Evolutionary conservation across 1,140 invertebrate genomes (phyloP).

Genomic region (Druon quercuslanigerum): DNA sequence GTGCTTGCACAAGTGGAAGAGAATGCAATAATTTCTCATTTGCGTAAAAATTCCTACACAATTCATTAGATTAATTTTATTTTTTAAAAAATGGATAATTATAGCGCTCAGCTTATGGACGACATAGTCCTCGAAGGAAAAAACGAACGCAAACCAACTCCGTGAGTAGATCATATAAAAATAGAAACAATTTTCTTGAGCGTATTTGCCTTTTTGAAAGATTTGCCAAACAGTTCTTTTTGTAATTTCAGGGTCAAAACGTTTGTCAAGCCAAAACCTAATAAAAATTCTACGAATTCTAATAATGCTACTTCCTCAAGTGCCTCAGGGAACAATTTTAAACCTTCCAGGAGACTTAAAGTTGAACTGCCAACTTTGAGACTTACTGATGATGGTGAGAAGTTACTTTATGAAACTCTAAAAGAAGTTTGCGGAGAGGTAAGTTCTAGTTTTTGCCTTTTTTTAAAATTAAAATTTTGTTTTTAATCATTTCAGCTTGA

Average conservation of each 20-base stretch:
- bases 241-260: slow-evolving; percentile 7
- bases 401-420: slow-evolving; percentile 82
- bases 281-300: slow-evolving; percentile 28
- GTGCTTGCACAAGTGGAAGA: neutral
- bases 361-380: slow-evolving; percentile 83
- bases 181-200: neutral
- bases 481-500: too few species aligned
- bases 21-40: neutral
- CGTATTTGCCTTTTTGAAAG: neutral
- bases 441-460: slow-evolving; percentile 43
- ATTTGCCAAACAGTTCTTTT: slow-evolving; percentile 23
- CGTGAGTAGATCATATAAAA: slow-evolving; percentile 36
- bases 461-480: slow-evolving; percentile 6
- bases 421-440: slow-evolving; percentile 82
- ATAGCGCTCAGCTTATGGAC: slow-evolving; percentile 57
- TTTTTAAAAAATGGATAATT: slow-evolving; percentile 51
- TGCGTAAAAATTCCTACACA: neutral
- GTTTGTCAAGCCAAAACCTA: slow-evolving; percentile 35
- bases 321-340: slow-evolving; percentile 56
- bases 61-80: neutral
- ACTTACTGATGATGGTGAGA: slow-evolving; percentile 80
- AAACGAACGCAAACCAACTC: slow-evolving; percentile 35
- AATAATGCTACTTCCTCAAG: slow-evolving; percentile 7
- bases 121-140: slow-evolving; percentile 52
- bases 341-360: slow-evolving; percentile 65